Conservation (phyloP, 2,888 invertebrate species). For the Unio pictorum region DNA sequence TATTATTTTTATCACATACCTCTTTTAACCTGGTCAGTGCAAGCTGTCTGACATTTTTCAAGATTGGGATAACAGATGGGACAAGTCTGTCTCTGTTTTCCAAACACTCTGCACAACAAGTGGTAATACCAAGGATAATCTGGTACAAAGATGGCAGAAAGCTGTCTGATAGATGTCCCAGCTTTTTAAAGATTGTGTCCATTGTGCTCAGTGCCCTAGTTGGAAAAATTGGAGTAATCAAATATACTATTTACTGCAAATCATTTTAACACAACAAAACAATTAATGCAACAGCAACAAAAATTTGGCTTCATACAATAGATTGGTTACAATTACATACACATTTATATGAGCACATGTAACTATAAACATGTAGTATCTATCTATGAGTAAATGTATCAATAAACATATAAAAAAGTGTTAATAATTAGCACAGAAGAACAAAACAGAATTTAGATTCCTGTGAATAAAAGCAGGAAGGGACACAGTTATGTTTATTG, state of each 20-base stretch:
- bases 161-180: conserved; percentile 81
- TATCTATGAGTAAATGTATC: too few relatives aligned
- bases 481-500: too few relatives aligned
- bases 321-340: too few relatives aligned
- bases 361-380: too few relatives aligned
- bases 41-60: conserved; percentile 64
- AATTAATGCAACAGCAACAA: not conserved
- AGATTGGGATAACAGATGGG: conserved; percentile 50
- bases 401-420: too few relatives aligned
- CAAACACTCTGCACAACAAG: conserved; percentile 79
- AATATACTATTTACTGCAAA: not conserved
- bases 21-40: conserved; percentile 59
- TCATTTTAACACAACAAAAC: not conserved
- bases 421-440: too few relatives aligned
- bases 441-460: too few relatives aligned
- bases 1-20: conserved; percentile 33
- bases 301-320: too few relatives aligned
- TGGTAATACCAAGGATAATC: conserved; percentile 81
- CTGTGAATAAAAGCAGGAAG: too few relatives aligned
- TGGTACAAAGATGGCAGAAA: conserved; percentile 82
- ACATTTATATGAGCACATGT: too few relatives aligned
- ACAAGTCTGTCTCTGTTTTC: conserved; percentile 63
- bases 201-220: conserved; percentile 78
- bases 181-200: conserved; percentile 65
- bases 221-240: conserved; percentile 5